A percentile compares a stretch with the other conserved stretches of the same genome.
These are phyloP conservation scores for Urophycis tenuis DNA, from an alignment of 2,797 vertebrate species.

Conservation along the genomic window DNA sequence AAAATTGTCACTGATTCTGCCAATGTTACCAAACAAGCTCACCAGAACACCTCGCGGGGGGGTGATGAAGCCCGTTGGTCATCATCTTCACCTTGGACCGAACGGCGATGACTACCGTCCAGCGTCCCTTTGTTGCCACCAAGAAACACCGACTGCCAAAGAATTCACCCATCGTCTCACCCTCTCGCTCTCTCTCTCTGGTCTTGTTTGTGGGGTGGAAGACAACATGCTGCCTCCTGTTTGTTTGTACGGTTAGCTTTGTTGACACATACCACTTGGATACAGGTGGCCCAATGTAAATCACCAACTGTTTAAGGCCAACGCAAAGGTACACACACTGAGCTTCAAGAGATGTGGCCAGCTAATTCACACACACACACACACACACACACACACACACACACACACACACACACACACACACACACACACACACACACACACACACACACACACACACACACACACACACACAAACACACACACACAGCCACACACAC, in stretches of 20 bases:
- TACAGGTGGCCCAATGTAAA: background rate
- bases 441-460: background rate
- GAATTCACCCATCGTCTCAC: background rate
- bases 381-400: background rate
- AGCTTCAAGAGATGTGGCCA: background rate
- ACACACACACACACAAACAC: background rate
- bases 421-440: background rate
- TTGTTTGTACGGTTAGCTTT: background rate
- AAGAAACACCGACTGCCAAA: background rate
- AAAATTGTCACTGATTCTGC: too few species aligned
- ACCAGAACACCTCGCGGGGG: too few species aligned
- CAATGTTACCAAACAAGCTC: too few species aligned
- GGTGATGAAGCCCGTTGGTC: too few species aligned
- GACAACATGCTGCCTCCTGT: background rate
- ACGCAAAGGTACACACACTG: background rate
- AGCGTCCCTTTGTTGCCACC: background rate
- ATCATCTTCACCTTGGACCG: background rate
- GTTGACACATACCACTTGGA: background rate
- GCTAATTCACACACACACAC: background rate
- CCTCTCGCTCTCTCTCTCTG: background rate
- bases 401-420: background rate
- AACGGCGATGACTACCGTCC: background rate
- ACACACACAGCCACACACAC: background rate
- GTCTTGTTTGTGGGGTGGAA: too few species aligned
- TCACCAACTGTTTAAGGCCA: background rate